Conservation (phyloP, 2,888 invertebrate species). For the Sinotaia quadrata region DNA sequence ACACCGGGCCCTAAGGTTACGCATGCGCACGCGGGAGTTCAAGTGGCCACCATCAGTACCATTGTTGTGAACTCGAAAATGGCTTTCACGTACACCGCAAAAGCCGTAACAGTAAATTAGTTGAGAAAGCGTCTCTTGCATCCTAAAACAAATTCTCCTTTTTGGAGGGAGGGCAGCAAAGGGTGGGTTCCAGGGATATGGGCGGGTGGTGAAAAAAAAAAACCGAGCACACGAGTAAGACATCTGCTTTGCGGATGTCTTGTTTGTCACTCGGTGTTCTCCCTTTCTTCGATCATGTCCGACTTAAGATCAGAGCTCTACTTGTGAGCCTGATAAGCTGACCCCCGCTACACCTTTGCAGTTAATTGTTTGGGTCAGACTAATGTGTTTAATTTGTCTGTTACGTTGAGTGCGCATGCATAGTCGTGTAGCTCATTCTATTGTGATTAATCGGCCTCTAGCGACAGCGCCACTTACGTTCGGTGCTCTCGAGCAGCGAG, state of each 20-base stretch:
- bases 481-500: no score
- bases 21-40: slow-evolving; percentile 9
- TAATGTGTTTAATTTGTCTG: no score
- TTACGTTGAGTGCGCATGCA: no score
- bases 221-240: neutral
- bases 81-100: slow-evolving; percentile 11
- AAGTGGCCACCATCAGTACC: slow-evolving; percentile 25
- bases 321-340: no score
- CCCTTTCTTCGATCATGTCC: neutral
- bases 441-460: no score
- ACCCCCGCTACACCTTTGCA: no score
- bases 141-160: slow-evolving; percentile 15
- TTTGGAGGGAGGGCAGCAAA: neutral
- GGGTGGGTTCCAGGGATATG: no score
- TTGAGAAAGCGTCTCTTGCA: slow-evolving; percentile 6
- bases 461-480: no score
- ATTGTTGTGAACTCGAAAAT: slow-evolving; percentile 18
- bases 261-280: neutral
- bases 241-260: neutral
- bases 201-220: neutral
- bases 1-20: slow-evolving; percentile 12
- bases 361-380: no score
- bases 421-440: no score
- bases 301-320: no score
- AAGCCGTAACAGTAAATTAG: slow-evolving; percentile 22